Evolutionary conservation across 2,797 vertebrate species (phyloP), one percentile per base, ranked within the genome.

Genomic region (Martes flavigula): DNA sequence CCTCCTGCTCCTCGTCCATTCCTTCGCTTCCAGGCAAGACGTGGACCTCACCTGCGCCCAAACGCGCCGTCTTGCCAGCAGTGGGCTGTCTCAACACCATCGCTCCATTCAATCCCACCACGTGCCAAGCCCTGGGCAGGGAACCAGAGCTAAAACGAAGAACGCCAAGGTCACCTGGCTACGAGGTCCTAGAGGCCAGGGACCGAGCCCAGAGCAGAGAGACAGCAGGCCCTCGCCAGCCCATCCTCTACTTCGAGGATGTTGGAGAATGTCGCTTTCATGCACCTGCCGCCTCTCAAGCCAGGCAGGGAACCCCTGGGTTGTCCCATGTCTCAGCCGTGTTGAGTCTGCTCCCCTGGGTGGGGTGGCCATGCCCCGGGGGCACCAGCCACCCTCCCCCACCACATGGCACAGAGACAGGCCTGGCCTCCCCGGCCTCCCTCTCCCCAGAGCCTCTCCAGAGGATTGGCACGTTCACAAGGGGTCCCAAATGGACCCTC

Each of bases 171-270:
- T 51, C 90, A 32, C 15, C 27, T 32, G 64, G 32, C 23, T 40
- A 0, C 7, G 15, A 46, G 43, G 8, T 87, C 15, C 96, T 60
- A 10, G 2, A 60, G 43, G 32, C 40, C 92, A 82, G 87, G n/a
- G 14, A 56, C 38, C 1, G 4, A 46, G 62, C 58, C 72, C 48
- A 83, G 84, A 38, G 54, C 32, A 12, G 82, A 72, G 25, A 48
- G 72, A 21, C 11, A 0, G 30, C 0, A 2, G 51, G 56, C 9
- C 4, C 6, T 58, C 9, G 0, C 7, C 25, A 38, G 7, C 7
- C 7, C 64, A 35, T 23, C 14, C 12, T 81, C 70, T 43, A 5
- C 78, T 77, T 64, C 17, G 68, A 77, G 18, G 43, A 84, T 10
- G 17, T 2, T 48, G 68, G 40, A 83, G 72, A 32, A 70, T 11